Percentiles rank a stretch among this genome's conserved stretches.
Conservation (phyloP, 2,113 vertebrate genomes). For the rat (Rattus norvegicus) region DNA sequence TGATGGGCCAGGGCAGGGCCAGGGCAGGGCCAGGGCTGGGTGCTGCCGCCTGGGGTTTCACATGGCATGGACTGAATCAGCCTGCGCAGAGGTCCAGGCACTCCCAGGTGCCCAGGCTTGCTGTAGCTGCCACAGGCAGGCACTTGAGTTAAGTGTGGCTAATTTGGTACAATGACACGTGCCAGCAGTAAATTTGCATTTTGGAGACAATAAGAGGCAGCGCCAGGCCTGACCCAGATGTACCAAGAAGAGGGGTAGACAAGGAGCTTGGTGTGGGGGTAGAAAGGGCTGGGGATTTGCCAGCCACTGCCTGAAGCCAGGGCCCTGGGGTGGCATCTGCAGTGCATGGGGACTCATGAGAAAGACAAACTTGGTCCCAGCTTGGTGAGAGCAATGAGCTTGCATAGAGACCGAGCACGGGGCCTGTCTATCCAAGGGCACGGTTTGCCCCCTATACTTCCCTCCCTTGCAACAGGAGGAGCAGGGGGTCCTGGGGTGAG, state of each 20-base stretch:
- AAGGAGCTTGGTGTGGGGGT: neutral
- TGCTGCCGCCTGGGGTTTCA: neutral
- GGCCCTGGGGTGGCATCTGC: neutral
- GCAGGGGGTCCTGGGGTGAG: neutral
- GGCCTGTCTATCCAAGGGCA: too few species aligned
- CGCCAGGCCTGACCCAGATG: neutral
- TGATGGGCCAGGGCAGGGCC: neutral
- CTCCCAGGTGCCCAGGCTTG: neutral
- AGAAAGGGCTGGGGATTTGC: fast-evolving
- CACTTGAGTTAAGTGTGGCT: slow-evolving; percentile 16
- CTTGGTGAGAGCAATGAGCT: neutral
- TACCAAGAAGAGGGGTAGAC: neutral
- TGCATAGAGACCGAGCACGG: neutral
- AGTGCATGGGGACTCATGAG: neutral
- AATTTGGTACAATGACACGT: slow-evolving; percentile 11
- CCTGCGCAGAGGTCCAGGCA: neutral
- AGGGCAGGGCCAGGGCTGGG: neutral
- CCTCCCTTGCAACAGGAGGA: fast-evolving
- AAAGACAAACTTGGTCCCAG: neutral
- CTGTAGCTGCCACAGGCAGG: neutral
- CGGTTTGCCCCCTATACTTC: fast-evolving
- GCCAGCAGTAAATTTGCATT: neutral
- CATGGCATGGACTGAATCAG: neutral
- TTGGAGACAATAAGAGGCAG: neutral
- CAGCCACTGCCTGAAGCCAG: neutral